Conservation (phyloP, 2,113 vertebrate species). For the Ceuthmochares aereus region DNA sequence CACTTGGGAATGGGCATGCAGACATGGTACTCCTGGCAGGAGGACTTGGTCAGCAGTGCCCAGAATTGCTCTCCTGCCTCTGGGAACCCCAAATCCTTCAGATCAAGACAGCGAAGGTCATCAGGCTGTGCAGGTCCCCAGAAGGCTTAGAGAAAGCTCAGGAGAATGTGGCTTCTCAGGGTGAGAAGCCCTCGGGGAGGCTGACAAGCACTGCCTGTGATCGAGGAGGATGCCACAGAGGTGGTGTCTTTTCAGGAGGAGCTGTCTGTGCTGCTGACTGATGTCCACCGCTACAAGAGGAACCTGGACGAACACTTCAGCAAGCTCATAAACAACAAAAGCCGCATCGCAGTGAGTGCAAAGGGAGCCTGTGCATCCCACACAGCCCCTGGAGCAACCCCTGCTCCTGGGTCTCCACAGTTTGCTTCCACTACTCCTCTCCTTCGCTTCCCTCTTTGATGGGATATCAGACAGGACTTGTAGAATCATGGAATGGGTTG, state of each 20-base stretch:
- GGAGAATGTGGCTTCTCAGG: background rate
- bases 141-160: background rate
- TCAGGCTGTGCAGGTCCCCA: background rate
- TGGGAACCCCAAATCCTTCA: background rate
- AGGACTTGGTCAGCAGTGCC: background rate
- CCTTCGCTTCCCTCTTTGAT: background rate
- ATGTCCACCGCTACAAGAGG: conserved; percentile 75
- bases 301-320: conserved; percentile 81
- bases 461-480: background rate
- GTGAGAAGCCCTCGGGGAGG: background rate
- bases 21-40: background rate
- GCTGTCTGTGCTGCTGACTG: conserved; percentile 77
- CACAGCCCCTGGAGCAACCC: background rate
- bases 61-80: background rate
- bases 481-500: too few relatives aligned
- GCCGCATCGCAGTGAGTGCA: conserved; percentile 81
- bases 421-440: background rate
- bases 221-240: background rate
- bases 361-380: background rate
- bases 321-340: conserved; percentile 86
- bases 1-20: background rate
- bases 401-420: background rate
- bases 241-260: conserved; percentile 77
- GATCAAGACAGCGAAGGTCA: background rate
- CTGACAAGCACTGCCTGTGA: background rate